Evolutionary conservation across 2,888 invertebrate genomes (phyloP), one percentile per base, ranked within the genome.

Genomic region (Acronicta psi): DNA sequence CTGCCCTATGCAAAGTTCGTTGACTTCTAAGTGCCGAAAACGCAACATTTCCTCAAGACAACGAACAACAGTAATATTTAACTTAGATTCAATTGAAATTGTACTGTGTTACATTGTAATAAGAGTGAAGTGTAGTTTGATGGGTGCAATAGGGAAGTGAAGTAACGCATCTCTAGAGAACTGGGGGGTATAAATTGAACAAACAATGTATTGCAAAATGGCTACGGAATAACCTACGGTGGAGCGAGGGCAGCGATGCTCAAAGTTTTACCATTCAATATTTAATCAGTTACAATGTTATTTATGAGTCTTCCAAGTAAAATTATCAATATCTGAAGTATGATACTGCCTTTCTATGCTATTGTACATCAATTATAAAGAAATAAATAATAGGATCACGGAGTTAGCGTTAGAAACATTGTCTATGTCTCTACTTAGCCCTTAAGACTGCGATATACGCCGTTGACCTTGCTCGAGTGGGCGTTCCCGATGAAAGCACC

Each of bases 161-260:
- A 72, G 68, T 79, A 78, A 77, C 75, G 83, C 78, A 82, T 85
- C 88, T 87, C 86, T 79, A 52, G 87, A 86, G 88, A 79, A 75
- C 69, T 65, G 73, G 76, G 79, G 86, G 82, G 84, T 83, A 85
- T 87, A 90, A 89, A 91, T 92, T 92, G 91, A 85, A 87, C 91
- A 91, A 92, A 92, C 92, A 92, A 89, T 92, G 91, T 90, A 90
- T 91, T 86, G 89, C 86, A 88, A 89, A 89, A 90, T 89, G 88
- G 89, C 85, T 82, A 78, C 80, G 80, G 78, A 79, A 86, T 85
- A 84, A 84, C 82, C 81, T 77, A 69, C 76, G 70, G 77, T 73
- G 76, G 78, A 72, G 62, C 50, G 59, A 58, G 60, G 59, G 42
- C 41, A 46, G 73, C 20, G 88, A 57, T 71, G 65, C 82, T 82